Conservation (phyloP, 2,888 invertebrate species). For the Drosophila kuntzei region DNA sequence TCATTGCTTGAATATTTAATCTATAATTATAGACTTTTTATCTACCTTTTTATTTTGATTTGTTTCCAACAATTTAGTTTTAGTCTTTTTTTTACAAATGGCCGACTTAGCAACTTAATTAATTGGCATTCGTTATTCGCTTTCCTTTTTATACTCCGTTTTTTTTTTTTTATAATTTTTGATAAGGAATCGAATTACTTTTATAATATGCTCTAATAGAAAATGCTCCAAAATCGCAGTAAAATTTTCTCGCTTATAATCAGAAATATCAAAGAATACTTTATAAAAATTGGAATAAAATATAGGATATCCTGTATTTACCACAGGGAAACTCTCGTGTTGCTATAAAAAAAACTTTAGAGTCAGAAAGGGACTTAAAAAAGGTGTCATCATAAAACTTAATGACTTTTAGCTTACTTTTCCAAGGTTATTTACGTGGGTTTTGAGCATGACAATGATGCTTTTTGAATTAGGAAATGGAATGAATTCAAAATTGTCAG, state of each 20-base stretch:
- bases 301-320: no score
- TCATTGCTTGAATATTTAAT: conserved; percentile 26
- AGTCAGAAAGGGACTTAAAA: neutral
- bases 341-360: neutral
- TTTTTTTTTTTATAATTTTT: neutral
- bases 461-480: neutral
- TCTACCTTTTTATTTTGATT: neutral
- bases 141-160: neutral
- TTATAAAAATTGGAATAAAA: neutral
- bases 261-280: no score
- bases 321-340: neutral
- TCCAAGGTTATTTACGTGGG: neutral
- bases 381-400: neutral
- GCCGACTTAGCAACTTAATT: neutral
- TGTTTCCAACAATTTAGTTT: neutral
- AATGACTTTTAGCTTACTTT: neutral
- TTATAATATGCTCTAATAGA: no score
- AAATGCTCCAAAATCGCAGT: no score
- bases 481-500: neutral
- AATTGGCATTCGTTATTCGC: neutral
- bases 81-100: neutral
- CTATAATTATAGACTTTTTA: conserved; percentile 7
- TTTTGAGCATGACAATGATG: neutral
- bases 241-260: no score
- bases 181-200: no score